A percentile compares a stretch with the other conserved stretches of the same genome.
Evolutionary conservation across 2,113 vertebrate species (phyloP).

Genomic region (Antennarius striatus): DNA sequence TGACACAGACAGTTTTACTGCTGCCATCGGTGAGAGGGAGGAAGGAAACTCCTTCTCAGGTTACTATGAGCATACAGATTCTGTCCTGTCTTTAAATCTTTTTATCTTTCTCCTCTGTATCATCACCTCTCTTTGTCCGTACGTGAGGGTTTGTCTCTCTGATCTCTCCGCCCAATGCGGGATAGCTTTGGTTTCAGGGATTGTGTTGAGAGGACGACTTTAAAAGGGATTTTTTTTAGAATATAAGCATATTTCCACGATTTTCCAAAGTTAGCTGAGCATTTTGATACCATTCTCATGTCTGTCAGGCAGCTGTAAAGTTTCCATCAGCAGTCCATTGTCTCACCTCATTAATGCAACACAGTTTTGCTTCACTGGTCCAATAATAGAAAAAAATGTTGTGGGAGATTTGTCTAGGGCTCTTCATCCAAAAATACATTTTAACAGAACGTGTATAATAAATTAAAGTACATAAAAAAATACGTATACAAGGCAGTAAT

Average conservation of each 20-base stretch:
- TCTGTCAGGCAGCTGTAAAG: not conserved
- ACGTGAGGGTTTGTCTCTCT: slow-evolving; percentile 3
- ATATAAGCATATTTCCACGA: not conserved
- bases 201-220: slow-evolving; percentile 7
- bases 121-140: slow-evolving; percentile 20
- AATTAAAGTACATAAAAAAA: too few relatives aligned
- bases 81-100: slow-evolving; percentile 9
- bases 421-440: too few relatives aligned
- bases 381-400: too few relatives aligned
- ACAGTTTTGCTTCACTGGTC: too few relatives aligned
- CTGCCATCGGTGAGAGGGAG: slow-evolving; percentile 47
- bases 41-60: slow-evolving; percentile 60
- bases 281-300: not conserved
- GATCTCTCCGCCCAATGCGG: not conserved
- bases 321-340: not conserved
- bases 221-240: not conserved
- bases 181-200: not conserved
- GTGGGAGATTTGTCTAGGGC: too few relatives aligned
- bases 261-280: not conserved
- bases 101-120: slow-evolving; percentile 12
- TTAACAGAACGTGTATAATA: too few relatives aligned
- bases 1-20: slow-evolving; percentile 72
- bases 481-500: too few relatives aligned
- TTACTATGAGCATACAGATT: slow-evolving; percentile 53
- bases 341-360: too few relatives aligned